A percentile compares a stretch with the other conserved stretches of the same genome.
These are phyloP conservation scores for Microchrysa polita DNA, from an alignment of 2,888 invertebrate species.

Conservation along the genomic window DNA sequence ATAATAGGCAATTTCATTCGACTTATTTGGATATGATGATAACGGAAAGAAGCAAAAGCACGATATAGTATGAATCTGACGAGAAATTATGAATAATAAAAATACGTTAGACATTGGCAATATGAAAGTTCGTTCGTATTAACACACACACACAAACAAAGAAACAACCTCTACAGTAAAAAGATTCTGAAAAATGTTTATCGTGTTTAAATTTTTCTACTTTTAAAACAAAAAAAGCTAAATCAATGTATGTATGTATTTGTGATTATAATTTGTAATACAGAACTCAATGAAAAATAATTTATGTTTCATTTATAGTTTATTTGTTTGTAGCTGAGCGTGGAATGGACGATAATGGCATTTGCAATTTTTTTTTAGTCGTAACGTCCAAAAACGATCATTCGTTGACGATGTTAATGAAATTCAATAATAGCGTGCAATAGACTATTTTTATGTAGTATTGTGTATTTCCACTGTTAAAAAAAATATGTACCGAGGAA, in stretches of 20 bases:
- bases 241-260: slow-evolving; percentile 37
- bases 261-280: slow-evolving; percentile 44
- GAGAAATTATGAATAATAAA: slow-evolving; percentile 15
- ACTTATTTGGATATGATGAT: slow-evolving; percentile 7
- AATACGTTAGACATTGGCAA: slow-evolving; percentile 10
- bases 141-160: too few species aligned
- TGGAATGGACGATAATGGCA: neutral
- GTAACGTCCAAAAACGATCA: too few species aligned
- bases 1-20: slow-evolving; percentile 3
- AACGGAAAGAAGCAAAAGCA: slow-evolving; percentile 9
- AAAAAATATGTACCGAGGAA: too few species aligned
- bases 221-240: slow-evolving; percentile 4
- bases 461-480: too few species aligned
- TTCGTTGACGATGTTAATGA: too few species aligned
- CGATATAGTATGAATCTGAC: neutral
- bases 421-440: too few species aligned
- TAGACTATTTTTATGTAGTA: too few species aligned
- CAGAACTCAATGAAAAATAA: slow-evolving; percentile 29
- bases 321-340: neutral
- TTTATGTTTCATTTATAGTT: slow-evolving; percentile 16
- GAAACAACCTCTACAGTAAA: slow-evolving; percentile 8
- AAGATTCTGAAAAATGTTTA: slow-evolving; percentile 27
- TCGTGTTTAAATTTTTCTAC: slow-evolving; percentile 31
- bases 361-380: too few species aligned
- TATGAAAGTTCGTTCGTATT: slow-evolving; percentile 32